Base-by-base conservation (phyloP, 1,140 invertebrate species). In the Bacillus rossius region DNA sequence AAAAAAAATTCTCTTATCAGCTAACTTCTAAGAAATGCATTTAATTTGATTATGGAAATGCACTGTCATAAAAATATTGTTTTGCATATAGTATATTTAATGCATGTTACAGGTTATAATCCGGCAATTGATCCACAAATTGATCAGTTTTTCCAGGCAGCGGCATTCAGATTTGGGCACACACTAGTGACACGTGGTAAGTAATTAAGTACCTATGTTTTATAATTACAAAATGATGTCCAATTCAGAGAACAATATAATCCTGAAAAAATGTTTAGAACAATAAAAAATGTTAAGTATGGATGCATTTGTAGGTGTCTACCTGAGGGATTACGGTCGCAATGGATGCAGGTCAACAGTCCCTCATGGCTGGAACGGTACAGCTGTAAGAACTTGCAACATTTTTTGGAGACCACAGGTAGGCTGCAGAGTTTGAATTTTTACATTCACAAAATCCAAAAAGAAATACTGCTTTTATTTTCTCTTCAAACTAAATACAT, bases 141-240 rank as follows among this genome's bases (percentile, higher is more conserved):
- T 48, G 79, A 83, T 20, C 83, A 87, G 56, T 79, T 84, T 57
- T 88, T 88, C 66, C 84, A 86, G 68, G 74, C 83, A 4, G 83
- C 84, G 13, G 85, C 85, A 2, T 84, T 86, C 73, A 71, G 84
- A 58, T 88, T 85, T 70, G 84, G 84, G 2, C 83, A 86, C 65
- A 83, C 85, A 3, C 63, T 85, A 17, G 80, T 83, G 14, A 75
- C 80, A 22, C 72, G 78, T 23, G 81, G 73, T 61, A 64, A 59
- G 26, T 25, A 52, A 14, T n/a, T n/a, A n/a, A n/a, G n/a, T n/a
- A n/a, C n/a, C n/a, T n/a, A n/a, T n/a, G n/a, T n/a, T n/a, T n/a
- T n/a, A n/a, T n/a, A n/a, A n/a, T n/a, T n/a, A n/a, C n/a, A n/a
- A n/a, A n/a, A n/a, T n/a, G n/a, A n/a, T n/a, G n/a, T n/a, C n/a